Evolutionary conservation across 2,113 vertebrate species (phyloP).

Genomic region (Erythrocercus mccallii): DNA sequence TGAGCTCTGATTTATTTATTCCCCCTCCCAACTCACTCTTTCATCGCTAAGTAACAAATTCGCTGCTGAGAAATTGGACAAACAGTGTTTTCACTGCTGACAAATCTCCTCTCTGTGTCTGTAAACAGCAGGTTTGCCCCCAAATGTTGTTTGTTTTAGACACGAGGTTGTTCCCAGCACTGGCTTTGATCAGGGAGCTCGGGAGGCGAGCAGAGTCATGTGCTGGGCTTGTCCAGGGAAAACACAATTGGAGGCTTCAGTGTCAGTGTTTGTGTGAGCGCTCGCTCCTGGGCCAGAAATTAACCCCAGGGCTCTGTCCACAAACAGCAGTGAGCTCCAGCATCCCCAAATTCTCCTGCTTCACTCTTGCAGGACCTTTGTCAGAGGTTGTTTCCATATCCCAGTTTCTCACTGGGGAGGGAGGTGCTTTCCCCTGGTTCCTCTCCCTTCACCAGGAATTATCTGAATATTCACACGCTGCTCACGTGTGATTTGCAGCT

Average conservation of each 20-base stretch:
- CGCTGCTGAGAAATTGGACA: background rate
- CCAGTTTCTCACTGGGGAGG: background rate
- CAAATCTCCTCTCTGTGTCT: background rate
- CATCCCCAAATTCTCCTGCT: background rate
- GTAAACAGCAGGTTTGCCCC: background rate
- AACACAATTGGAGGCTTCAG: background rate
- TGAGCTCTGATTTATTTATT: background rate
- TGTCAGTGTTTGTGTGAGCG: background rate
- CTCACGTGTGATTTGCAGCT: fast-evolving
- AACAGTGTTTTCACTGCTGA: background rate
- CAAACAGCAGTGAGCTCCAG: background rate
- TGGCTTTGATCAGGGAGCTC: background rate
- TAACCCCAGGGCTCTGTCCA: background rate
- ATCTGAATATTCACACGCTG: background rate
- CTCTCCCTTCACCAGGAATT: background rate
- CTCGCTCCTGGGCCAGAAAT: background rate
- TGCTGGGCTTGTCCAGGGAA: background rate
- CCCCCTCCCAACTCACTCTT: background rate
- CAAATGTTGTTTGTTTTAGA: background rate
- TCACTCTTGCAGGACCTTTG: fast-evolving
- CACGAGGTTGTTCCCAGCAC: background rate
- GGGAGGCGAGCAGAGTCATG: background rate
- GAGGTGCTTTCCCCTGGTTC: background rate
- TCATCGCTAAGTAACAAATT: background rate
- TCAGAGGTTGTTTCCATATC: fast-evolving